Conservation (phyloP, 1,140 invertebrate genomes). For the Drosophila obscura region DNA sequence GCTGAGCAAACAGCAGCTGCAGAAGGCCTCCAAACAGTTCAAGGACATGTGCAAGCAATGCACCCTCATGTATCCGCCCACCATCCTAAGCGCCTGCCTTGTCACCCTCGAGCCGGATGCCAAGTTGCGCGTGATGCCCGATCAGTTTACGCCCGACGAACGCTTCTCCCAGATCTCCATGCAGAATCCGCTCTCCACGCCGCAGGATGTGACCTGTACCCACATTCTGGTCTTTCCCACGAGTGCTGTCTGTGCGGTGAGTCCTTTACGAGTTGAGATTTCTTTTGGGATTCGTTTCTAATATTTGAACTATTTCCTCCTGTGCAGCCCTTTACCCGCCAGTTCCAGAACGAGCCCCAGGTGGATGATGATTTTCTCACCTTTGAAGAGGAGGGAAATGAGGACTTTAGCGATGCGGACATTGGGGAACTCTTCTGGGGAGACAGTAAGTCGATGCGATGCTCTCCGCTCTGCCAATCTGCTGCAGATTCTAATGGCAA, state of each 20-base stretch:
- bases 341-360: conserved; percentile 87
- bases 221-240: conserved; percentile 99
- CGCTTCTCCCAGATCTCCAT: conserved; percentile 93
- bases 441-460: conserved; percentile 57
- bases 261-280: conserved; percentile 1
- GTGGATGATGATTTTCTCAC: conserved; percentile 85
- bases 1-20: conserved; percentile 94
- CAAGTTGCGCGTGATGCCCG: conserved; percentile 95
- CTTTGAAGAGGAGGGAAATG: conserved; percentile 79
- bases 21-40: conserved; percentile 93
- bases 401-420: conserved; percentile 76
- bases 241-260: conserved; percentile 96
- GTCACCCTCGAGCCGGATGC: conserved; percentile 98
- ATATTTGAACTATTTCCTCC: neutral
- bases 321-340: conserved; percentile 92
- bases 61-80: conserved; percentile 92
- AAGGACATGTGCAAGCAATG: conserved; percentile 96
- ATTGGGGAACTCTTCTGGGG: conserved; percentile 71
- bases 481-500: neutral
- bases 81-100: conserved; percentile 97
- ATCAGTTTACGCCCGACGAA: conserved; percentile 96
- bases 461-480: too few relatives aligned
- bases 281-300: conserved; percentile 4
- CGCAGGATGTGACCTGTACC: conserved; percentile 97
- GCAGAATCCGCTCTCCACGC: conserved; percentile 93